Evolutionary conservation across 2,113 vertebrate species (phyloP), one percentile per base, ranked within the genome.

Genomic region (Misgurnus anguillicaudatus): DNA sequence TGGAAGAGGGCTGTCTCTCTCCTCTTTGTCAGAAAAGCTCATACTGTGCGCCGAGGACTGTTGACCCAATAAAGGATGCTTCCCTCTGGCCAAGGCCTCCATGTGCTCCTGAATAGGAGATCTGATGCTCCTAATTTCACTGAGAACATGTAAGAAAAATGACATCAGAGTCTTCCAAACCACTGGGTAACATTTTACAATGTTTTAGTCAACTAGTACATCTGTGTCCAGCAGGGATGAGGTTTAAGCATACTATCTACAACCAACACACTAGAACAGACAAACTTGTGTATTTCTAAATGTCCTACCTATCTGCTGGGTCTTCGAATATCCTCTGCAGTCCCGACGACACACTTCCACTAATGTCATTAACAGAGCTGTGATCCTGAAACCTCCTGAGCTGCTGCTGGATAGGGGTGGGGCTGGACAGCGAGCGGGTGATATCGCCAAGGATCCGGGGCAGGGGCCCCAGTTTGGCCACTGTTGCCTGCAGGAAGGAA

Each of bases 401-500:
- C 74, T 95, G 94, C 87, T 95, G 96, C 81, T 96, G 95, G 76
- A 93, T 90, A 0, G 95, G 95, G 0, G 94, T 95, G 2, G 97
- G 94, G 36, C 93, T 92, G 68, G 92, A 89, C 90, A 98, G 88
- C 61, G 93, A 93, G 83, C 94, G 95, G 67, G 95, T 92, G 79
- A 99, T 97, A 78, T 98, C 96, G 7, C 94, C 93, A 84, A 99
- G 95, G 76, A 99, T 96, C 80, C 95, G 95, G 57, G 98, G 98
- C 80, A 99, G 92, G 5, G 97, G 96, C 80, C 96, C 98, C 90
- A 99, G 87, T 90, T 98, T 98, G 73, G 95, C 96, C 87, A 98
- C 93, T 1, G 96, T 98, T 60, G 95, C 96, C 97, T 99, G 96
- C 95, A 98, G 96, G 93, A 97, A 98, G 94, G 97, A 98, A 96